Base-by-base conservation (phyloP, 2,888 invertebrate species). In the Ophion ventricosus region DNA sequence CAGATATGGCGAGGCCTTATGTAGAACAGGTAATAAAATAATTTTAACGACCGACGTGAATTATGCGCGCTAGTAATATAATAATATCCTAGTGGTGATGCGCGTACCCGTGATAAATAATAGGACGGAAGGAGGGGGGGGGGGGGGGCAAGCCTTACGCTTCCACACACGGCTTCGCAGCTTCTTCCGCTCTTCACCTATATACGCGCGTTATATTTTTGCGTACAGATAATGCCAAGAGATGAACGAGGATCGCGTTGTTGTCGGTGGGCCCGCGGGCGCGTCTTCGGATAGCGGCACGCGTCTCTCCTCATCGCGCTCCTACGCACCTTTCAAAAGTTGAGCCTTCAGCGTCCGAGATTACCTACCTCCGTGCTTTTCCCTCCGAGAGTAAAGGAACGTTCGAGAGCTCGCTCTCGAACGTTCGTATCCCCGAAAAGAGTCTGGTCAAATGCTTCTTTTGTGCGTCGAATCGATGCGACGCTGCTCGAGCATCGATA, bases 21-120 rank as follows among this genome's bases (percentile, higher is more conserved):
- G 89, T 89, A 90, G 89, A 90, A 90, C 91, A 90, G 89, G 91
- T 90, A 90, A 91, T 90, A 91, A 91, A 92, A 92, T 92, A 92
- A 92, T 92, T 92, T 91, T 90, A 91, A 91, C 92, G 92, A 92
- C 90, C 91, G 88, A 86, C 87, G 90, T 92, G 92, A 92, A 92
- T 92, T 92, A 92, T 92, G 90, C 89, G 90, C 89, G 91, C 90
- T 90, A 89, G 91, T 90, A 91, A 92, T 91, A 92, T 91, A 92
- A 91, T 91, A 89, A 92, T 92, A 90, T 90, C 91, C 91, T 88
- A 83, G 87, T 76, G 87, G 89, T 90, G 90, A 72, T 57, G 64
- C 90, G 90, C 90, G 90, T 90, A 90, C 90, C 89, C 85, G 91
- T 90, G 90, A 92, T 92, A 92, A 92, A 92, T 92, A 84, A 92